These are phyloP conservation scores for Nymphalis c-album DNA, from an alignment of 2,888 invertebrate species.

Conservation along the genomic window DNA sequence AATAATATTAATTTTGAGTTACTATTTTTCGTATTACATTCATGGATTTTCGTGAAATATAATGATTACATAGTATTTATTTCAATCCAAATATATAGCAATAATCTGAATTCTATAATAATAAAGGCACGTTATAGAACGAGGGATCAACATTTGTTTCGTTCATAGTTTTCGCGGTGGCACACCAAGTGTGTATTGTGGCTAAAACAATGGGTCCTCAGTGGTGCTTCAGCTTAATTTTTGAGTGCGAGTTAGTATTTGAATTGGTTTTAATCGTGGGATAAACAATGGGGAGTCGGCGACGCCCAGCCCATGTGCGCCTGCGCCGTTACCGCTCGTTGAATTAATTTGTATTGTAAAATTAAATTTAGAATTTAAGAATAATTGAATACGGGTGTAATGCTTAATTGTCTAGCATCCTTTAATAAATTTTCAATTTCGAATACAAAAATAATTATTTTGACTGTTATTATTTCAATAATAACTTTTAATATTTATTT, in stretches of 20 bases:
- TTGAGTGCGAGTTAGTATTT: slow-evolving; percentile 79
- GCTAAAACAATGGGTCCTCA: slow-evolving; percentile 73
- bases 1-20: no score
- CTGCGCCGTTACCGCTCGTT: slow-evolving; percentile 50
- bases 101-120: slow-evolving; percentile 5
- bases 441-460: slow-evolving; percentile 3
- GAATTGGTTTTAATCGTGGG: slow-evolving; percentile 81
- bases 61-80: no score
- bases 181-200: slow-evolving; percentile 67
- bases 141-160: slow-evolving; percentile 15
- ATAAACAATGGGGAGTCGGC: slow-evolving; percentile 77
- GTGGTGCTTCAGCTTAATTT: slow-evolving; percentile 78
- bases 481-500: not conserved
- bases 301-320: slow-evolving; percentile 69
- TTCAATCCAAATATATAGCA: not conserved
- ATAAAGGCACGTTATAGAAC: slow-evolving; percentile 12
- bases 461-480: not conserved
- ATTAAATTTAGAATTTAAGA: slow-evolving; percentile 29
- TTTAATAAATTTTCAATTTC: slow-evolving; percentile 14
- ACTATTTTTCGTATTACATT: no score
- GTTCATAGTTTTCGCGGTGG: slow-evolving; percentile 52
- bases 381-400: slow-evolving; percentile 32
- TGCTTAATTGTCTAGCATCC: slow-evolving; percentile 28
- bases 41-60: no score
- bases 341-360: slow-evolving; percentile 41